A percentile compares a stretch with the other conserved stretches of the same genome.
These are phyloP conservation scores for Phortica okadai DNA, from an alignment of 2,888 invertebrate species.

Conservation along the genomic window DNA sequence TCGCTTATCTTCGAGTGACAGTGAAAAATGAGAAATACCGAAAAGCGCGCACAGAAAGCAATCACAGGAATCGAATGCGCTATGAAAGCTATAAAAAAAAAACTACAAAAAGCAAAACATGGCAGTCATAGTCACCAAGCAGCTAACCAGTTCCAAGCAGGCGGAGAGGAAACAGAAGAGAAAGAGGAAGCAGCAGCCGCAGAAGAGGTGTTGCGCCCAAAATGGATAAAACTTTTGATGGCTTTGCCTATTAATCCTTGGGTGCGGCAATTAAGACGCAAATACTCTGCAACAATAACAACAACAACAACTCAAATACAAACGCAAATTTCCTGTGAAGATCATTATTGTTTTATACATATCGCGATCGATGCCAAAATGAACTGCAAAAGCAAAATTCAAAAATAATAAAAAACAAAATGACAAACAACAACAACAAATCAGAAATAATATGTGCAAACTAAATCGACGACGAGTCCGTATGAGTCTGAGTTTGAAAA, in stretches of 20 bases:
- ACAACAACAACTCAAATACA: constrained; percentile 2
- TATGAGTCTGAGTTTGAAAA: constrained; percentile 41
- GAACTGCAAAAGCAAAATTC: neutral
- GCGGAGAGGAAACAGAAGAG: neutral
- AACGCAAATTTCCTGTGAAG: constrained; percentile 27
- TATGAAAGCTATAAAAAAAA: neutral
- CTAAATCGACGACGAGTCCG: neutral
- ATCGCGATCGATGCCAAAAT: neutral
- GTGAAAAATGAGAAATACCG: constrained; percentile 13
- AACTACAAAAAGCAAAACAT: neutral
- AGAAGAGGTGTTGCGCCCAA: neutral
- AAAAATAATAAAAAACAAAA: neutral
- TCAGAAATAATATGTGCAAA: neutral
- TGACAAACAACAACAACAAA: neutral
- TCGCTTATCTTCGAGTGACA: neutral
- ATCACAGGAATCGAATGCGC: neutral
- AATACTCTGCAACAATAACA: constrained; percentile 39
- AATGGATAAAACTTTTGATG: constrained; percentile 9
- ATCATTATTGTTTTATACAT: neutral
- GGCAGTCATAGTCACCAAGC: neutral
- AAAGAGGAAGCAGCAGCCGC: neutral
- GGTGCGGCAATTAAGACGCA: constrained; percentile 69
- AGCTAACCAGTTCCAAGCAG: neutral
- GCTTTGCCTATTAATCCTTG: constrained; percentile 55
- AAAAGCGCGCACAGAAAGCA: neutral